Percentiles rank a stretch among this genome's conserved stretches.
Conservation (phyloP, 2,113 vertebrate species). For the Gallinago media region DNA sequence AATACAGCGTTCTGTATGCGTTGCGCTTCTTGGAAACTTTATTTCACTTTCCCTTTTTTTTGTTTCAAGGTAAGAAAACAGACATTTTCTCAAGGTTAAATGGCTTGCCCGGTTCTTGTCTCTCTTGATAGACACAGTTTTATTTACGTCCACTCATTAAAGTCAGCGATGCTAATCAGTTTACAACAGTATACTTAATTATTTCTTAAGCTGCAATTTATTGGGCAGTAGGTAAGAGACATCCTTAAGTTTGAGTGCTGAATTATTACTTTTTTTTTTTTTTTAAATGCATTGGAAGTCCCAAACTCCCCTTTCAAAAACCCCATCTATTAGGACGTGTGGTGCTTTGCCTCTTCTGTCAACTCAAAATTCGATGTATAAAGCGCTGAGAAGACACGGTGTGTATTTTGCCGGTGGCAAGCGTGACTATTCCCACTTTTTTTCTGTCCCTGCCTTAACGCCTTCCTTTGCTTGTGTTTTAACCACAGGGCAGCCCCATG, state of each 20-base stretch:
- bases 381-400: neutral
- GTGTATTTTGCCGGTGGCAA: rapidly evolving
- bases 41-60: neutral
- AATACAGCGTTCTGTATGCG: neutral
- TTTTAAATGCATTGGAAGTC: neutral
- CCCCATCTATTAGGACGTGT: neutral
- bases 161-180: neutral
- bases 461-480: conserved; percentile 24
- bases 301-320: neutral
- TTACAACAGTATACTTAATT: neutral
- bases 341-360: neutral
- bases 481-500: conserved; percentile 89
- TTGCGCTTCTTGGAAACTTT: neutral
- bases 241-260: neutral
- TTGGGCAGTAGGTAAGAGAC: neutral
- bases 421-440: neutral
- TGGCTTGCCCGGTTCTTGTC: neutral
- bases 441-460: neutral
- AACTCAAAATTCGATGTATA: neutral
- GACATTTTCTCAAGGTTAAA: conserved; percentile 1
- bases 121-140: neutral
- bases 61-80: neutral
- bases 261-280: neutral
- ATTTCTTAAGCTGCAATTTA: neutral
- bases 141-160: neutral